Base-by-base conservation (phyloP, 2,888 invertebrate species). In the Venusia cambrica region DNA sequence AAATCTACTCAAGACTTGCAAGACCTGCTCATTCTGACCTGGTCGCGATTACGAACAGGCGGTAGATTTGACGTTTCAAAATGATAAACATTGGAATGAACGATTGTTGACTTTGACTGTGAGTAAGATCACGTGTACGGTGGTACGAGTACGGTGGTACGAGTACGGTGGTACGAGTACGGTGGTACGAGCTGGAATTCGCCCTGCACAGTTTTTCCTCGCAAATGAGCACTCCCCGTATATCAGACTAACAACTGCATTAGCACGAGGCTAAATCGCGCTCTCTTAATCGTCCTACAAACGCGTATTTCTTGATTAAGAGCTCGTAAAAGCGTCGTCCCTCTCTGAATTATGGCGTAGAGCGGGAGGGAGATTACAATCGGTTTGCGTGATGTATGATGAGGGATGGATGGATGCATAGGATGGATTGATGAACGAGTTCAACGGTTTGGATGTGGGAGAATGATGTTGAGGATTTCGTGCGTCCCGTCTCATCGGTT, bases 271-370 rank as follows among this genome's bases (percentile, higher is more conserved):
- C 65, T 75, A 74, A 77, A 69, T 73, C 68, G 69, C 64, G 64
- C 61, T 52, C 67, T 72, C 74, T 76, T 80, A 78, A 81, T 80
- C 79, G 76, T 46, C 48, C 57, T 51, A 63, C 67, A 62, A 76
- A 74, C 80, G 71, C 78, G 81, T 83, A 83, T 77, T 79, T 84
- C 84, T 84, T 74, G 73, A 73, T 73, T 73, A 74, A 71, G 69
- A 56, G 70, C 69, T 81, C 84, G 81, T 84, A 83, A 84, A 84
- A 80, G 73, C 68, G 83, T 84, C 84, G 63, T 72, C 74, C 55
- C 65, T 37, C 67, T 73, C 71, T 80, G 73, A 81, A 60, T 73
- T 77, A 81, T 68, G 64, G 49, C 49, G 38, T 34, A 40, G 55
- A 62, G 57, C 59, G 61, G 62, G 69, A 73, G 62, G 67, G 59